phyloP scores from a whole-genome alignment of 23 tunicate species.

The Trididemnum clinides region DNA sequence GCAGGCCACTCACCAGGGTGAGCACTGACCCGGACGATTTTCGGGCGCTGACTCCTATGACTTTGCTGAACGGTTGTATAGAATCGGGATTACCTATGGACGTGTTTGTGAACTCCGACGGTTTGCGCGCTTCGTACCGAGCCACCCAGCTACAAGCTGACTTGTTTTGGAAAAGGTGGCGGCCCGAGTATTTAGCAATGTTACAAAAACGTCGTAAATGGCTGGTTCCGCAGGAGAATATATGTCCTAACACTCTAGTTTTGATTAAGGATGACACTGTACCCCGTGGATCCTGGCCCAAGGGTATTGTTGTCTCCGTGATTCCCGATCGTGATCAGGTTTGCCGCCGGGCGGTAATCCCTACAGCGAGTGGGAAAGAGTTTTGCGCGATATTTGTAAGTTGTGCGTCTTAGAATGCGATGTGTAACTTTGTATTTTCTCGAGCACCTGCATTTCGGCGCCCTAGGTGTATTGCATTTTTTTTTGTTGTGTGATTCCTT shows the following conservation, averaged over 20 bases:
- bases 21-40: constrained; percentile 21
- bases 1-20: constrained; percentile 26
- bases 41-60: constrained; percentile 13
- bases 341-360: constrained; percentile 23
- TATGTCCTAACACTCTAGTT: background rate
- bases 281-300: constrained; percentile 28
- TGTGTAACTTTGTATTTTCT: no score
- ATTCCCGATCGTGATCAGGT: constrained; percentile 30
- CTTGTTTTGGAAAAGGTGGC: constrained; percentile 35
- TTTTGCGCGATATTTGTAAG: constrained; percentile 39
- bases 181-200: background rate
- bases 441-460: no score
- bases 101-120: constrained; percentile 32
- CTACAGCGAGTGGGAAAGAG: background rate
- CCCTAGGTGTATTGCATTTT: no score
- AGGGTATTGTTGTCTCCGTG: constrained; percentile 28
- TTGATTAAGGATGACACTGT: background rate
- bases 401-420: constrained; percentile 17
- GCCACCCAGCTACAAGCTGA: background rate
- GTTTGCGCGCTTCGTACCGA: background rate
- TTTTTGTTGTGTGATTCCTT: no score
- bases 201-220: constrained; percentile 39
- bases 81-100: constrained; percentile 32
- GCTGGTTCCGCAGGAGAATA: constrained; percentile 11
- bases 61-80: constrained; percentile 9